Base-by-base conservation (phyloP, 2,113 vertebrate species). In the Urocitellus parryii region DNA sequence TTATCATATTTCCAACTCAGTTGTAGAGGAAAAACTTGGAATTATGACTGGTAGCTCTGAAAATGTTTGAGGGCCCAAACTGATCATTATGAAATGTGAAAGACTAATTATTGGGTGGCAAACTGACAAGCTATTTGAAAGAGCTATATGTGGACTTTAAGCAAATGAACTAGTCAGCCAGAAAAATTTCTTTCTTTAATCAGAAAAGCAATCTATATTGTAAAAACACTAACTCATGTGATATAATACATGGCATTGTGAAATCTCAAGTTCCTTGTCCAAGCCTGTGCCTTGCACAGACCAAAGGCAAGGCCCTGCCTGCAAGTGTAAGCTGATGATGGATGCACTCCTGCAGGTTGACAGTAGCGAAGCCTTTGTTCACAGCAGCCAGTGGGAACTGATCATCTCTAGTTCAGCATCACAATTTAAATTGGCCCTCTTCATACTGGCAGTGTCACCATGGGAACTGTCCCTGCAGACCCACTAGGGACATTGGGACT, bases 141-240 rank as follows among this genome's bases (percentile, higher is more conserved):
- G 27, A 82, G 13, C 34, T 68, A 10, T 58, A 29, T 72, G n/a
- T 74, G 88, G 73, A 87, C 53, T 61, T 78, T 20, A 91, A 94
- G 37, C 32, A 82, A 79, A 51, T n/a, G 56, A 81, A 29, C 58
- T 56, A 68, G 48, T 42, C 18, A 70, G 68, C 29, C 13, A 86
- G 63, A 72, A 89, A 81, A 67, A 10, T 72, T 73, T 85, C 17
- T 76, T 72, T 83, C 65, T 81, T 96, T 82, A 76, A 77, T 81
- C 27, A 90, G 73, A 76, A 91, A 90, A 61, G 42, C 25, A 39
- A 67, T 37, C 12, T 4, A 5, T 78, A 32, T 20, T 39, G 25
- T 34, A 74, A 76, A 84, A 90, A 9, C 14, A 83, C 67, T 32
- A n/a, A 42, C 86, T 79, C 58, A 10, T 53, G 22, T 27, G 72